These are phyloP conservation scores for human DNA, from an alignment of 2,113 vertebrate species.

Conservation along the genomic window DNA sequence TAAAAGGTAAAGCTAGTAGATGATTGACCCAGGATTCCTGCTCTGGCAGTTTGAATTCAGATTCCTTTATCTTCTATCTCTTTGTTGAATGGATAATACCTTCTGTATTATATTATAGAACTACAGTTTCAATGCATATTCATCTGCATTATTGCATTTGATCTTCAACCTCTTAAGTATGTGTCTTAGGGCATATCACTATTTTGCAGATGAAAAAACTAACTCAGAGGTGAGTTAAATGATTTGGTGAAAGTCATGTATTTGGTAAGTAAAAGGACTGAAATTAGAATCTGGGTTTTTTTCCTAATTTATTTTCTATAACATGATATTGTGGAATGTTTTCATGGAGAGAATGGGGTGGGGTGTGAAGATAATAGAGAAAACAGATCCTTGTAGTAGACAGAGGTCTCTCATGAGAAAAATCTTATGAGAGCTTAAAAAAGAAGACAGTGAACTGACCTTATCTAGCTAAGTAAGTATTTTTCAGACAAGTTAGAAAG, in stretches of 20 bases:
- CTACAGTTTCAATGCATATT: neutral
- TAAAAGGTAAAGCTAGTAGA: neutral
- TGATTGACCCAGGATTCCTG: neutral
- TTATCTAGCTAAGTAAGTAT: conserved; percentile 4
- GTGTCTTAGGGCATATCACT: neutral
- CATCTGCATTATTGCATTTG: neutral
- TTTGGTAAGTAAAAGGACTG: conserved; percentile 45
- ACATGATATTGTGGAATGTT: neutral
- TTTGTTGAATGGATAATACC: neutral
- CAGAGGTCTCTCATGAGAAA: conserved; percentile 16
- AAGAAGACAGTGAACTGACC: neutral
- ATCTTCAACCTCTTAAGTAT: neutral
- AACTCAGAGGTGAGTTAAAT: neutral
- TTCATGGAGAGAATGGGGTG: neutral
- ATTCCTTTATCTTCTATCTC: neutral
- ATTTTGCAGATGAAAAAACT: conserved; percentile 8
- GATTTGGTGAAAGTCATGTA: conserved; percentile 1
- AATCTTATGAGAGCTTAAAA: neutral
- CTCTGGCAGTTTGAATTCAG: neutral
- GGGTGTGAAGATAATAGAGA: neutral
- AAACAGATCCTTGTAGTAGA: neutral
- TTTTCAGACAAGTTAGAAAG: neutral
- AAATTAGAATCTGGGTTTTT: conserved; percentile 1
- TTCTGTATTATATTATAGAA: neutral
- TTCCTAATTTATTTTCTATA: conserved; percentile 38